phyloP scores from a whole-genome alignment of 2,797 vertebrate species.

The Pampus argenteus region DNA sequence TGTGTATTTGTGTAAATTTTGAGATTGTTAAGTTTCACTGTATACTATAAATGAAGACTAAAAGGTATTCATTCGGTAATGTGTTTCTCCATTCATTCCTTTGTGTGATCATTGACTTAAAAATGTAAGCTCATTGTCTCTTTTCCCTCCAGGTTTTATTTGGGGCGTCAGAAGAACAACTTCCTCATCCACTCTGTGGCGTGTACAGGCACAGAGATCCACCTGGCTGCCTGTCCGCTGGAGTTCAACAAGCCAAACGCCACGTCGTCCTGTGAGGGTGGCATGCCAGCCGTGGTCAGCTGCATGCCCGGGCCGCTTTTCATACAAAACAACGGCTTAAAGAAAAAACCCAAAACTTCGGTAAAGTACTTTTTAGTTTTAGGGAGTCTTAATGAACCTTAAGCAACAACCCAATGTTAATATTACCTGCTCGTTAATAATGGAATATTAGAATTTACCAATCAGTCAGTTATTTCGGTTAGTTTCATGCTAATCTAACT shows the following conservation, averaged over 20 bases:
- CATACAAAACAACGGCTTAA: constrained; percentile 73
- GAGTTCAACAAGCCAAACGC: constrained; percentile 90
- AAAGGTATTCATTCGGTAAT: background rate
- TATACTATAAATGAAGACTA: background rate
- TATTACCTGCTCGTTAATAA: no score
- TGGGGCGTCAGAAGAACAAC: constrained; percentile 87
- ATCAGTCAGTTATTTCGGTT: no score
- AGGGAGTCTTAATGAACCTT: no score
- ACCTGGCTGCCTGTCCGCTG: constrained; percentile 92
- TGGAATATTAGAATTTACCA: no score
- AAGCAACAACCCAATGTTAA: no score
- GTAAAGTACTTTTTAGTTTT: constrained; percentile 59
- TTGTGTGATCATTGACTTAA: no score
- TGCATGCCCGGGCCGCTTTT: constrained; percentile 91
- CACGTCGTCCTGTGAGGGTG: constrained; percentile 83
- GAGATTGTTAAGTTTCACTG: background rate
- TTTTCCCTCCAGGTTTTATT: constrained; percentile 85
- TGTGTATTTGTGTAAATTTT: background rate
- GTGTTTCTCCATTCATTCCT: background rate
- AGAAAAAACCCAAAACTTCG: constrained; percentile 87
- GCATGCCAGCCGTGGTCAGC: constrained; percentile 90
- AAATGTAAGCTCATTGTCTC: constrained; percentile 1
- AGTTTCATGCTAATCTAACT: no score
- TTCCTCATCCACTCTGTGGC: constrained; percentile 91
- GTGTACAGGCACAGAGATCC: constrained; percentile 91